Percentiles rank a stretch among this genome's conserved stretches.
Conservation (phyloP, 2,113 vertebrate genomes). For the Hemiscyllium ocellatum region DNA sequence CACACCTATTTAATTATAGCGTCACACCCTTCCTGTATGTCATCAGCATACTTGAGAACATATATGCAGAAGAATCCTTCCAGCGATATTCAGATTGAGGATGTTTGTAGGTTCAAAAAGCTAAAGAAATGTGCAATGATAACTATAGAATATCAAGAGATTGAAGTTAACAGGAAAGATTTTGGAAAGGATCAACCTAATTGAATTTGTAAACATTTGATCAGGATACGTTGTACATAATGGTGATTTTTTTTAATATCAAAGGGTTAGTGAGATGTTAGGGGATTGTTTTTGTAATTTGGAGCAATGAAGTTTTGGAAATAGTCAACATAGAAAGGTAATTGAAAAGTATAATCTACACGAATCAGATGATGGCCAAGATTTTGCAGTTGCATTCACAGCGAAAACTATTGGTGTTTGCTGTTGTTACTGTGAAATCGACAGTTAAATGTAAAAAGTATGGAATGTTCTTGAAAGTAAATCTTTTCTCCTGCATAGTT, state of each 20-base stretch:
- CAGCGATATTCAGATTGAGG: not conserved
- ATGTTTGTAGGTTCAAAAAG: no score
- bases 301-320: not conserved
- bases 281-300: not conserved
- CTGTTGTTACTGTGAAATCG: no score
- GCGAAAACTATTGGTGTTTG: no score
- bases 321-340: not conserved
- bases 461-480: no score
- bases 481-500: no score
- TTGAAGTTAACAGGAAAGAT: not conserved
- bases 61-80: not conserved
- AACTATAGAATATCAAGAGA: not conserved
- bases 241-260: not conserved
- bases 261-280: no score
- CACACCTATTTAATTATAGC: not conserved
- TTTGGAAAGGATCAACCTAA: not conserved
- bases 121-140: not conserved
- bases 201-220: not conserved
- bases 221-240: not conserved
- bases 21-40: not conserved
- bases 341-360: not conserved
- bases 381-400: no score
- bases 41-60: not conserved
- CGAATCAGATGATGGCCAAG: no score
- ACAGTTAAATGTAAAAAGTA: no score